phyloP scores from a whole-genome alignment of 2,113 vertebrate species.

The Ceyx cyanopectus region DNA sequence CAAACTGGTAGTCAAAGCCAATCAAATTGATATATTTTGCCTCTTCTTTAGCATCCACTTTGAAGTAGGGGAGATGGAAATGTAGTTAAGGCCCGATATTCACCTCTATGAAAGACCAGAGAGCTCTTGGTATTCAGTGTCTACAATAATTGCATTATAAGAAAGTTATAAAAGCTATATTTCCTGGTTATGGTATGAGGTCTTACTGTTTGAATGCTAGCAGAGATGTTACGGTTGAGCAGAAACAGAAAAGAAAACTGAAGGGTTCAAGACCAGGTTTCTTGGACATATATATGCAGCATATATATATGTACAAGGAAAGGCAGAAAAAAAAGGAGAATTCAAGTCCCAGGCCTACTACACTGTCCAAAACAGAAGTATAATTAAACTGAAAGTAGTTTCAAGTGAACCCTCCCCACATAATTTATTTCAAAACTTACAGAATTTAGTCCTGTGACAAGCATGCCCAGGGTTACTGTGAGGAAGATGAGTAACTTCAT shows the following conservation, averaged over 20 bases:
- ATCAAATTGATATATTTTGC: background rate
- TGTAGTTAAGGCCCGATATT: background rate
- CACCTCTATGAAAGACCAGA: background rate
- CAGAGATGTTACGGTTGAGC: background rate
- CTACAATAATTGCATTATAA: background rate
- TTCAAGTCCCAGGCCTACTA: background rate
- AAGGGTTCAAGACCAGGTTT: background rate
- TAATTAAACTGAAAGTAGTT: background rate
- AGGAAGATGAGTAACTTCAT: slow-evolving; percentile 59
- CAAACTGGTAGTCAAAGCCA: background rate
- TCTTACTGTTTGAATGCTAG: background rate
- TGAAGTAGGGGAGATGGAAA: background rate
- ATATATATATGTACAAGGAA: background rate
- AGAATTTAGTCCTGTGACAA: slow-evolving; percentile 10
- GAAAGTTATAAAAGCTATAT: background rate
- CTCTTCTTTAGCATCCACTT: background rate
- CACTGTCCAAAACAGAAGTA: background rate
- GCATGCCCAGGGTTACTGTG: background rate
- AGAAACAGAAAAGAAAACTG: background rate
- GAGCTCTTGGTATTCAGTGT: background rate
- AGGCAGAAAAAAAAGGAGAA: background rate
- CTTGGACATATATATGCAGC: background rate
- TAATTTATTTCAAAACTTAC: slow-evolving; percentile 50
- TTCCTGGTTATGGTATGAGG: background rate
- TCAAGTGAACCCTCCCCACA: background rate